A percentile compares a stretch with the other conserved stretches of the same genome.
phyloP scores from a whole-genome alignment of 2,113 vertebrate species.

The Macrotis lagotis region DNA sequence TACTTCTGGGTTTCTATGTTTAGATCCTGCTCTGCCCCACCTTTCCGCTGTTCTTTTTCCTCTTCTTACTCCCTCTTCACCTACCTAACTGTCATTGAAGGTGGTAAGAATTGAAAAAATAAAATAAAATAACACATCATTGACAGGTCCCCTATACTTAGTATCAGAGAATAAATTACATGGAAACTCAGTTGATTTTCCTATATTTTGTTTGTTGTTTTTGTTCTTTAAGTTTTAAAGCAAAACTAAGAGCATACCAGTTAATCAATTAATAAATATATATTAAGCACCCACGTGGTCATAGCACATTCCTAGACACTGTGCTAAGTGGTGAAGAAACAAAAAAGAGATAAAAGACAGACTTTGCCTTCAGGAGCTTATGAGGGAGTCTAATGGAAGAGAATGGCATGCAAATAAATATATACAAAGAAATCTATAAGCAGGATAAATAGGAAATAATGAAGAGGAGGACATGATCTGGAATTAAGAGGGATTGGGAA shows the following conservation, averaged over 20 bases:
- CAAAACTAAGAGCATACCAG: constrained; percentile 10
- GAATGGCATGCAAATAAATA: background rate
- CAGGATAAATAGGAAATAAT: background rate
- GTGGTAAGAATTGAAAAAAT: background rate
- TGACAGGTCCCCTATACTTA: background rate
- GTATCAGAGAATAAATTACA: background rate
- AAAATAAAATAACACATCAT: background rate
- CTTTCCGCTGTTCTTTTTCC: constrained; percentile 33
- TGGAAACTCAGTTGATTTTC: constrained; percentile 4
- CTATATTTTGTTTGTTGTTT: background rate
- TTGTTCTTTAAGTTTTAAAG: constrained; percentile 39
- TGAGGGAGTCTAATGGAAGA: no score
- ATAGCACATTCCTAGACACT: no score
- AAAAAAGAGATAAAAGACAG: no score
- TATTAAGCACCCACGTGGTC: background rate
- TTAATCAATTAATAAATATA: background rate
- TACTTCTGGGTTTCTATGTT: constrained; percentile 75
- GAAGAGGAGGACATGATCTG: background rate
- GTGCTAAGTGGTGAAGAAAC: no score
- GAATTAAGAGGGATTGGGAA: background rate
- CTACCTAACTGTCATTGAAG: constrained; percentile 5
- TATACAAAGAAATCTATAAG: background rate
- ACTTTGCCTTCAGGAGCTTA: no score
- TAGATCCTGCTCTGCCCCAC: background rate
- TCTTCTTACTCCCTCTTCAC: background rate